Percentiles rank a stretch among this genome's conserved stretches.
Conservation (phyloP, 2,888 invertebrate genomes). For the Metellina segmentata region DNA sequence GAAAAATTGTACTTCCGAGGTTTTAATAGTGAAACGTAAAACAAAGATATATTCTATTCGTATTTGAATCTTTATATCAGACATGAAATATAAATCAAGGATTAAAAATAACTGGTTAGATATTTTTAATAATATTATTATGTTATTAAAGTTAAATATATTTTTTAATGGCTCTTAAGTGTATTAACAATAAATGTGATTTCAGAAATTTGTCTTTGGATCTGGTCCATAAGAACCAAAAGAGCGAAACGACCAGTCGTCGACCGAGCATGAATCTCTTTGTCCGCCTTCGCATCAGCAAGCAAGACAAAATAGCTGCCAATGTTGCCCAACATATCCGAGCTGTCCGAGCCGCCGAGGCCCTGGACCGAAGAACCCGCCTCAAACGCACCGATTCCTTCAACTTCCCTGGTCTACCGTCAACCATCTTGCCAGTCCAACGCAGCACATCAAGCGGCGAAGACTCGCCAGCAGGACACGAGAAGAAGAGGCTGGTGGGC, state of each 20-base stretch:
- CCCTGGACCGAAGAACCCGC: conserved; percentile 77
- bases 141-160: neutral
- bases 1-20: too few relatives aligned
- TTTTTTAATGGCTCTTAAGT: neutral
- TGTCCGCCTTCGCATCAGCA: conserved; percentile 77
- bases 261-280: conserved; percentile 77
- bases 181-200: neutral
- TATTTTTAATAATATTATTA: neutral
- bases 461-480: conserved; percentile 63
- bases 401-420: conserved; percentile 47
- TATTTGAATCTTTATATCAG: too few relatives aligned
- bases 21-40: too few relatives aligned
- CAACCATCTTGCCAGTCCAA: conserved; percentile 64
- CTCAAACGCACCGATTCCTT: conserved; percentile 70
- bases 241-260: conserved; percentile 48
- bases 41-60: too few relatives aligned
- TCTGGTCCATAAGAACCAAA: conserved; percentile 72
- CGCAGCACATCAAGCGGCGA: conserved; percentile 76
- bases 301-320: conserved; percentile 78
- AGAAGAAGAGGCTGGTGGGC: conserved; percentile 71
- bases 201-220: conserved; percentile 78
- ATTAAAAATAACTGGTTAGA: too few relatives aligned
- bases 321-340: conserved; percentile 78
- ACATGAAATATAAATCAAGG: too few relatives aligned
- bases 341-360: conserved; percentile 78